These are phyloP conservation scores for Parnassius mnemosyne DNA, from an alignment of 2,888 invertebrate species.

Conservation along the genomic window DNA sequence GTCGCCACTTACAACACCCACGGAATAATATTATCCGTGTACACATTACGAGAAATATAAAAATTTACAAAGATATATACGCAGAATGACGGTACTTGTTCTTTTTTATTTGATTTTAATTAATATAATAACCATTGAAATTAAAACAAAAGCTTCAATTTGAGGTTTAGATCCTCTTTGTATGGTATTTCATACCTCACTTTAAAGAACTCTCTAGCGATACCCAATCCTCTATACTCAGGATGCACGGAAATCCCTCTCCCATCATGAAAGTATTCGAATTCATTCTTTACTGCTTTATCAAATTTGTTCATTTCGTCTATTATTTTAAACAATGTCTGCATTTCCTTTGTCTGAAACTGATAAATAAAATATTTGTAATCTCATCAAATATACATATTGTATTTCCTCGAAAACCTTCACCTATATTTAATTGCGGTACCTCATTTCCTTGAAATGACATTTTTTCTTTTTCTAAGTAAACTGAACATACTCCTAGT, in stretches of 20 bases:
- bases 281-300: conserved; percentile 29
- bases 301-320: conserved; percentile 28
- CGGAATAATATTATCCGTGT: too few species aligned
- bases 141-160: too few species aligned
- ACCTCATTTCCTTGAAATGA: conserved; percentile 29
- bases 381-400: too few species aligned
- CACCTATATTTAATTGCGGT: background rate
- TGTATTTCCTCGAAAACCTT: too few species aligned
- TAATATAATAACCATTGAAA: too few species aligned
- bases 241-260: conserved; percentile 37
- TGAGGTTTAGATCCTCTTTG: too few species aligned
- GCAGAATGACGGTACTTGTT: too few species aligned
- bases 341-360: conserved; percentile 39
- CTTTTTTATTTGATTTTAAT: too few species aligned
- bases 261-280: conserved; percentile 34
- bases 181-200: conserved; percentile 31
- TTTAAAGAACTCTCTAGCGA: conserved; percentile 37
- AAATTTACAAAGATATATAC: too few species aligned
- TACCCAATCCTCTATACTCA: conserved; percentile 37
- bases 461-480: conserved; percentile 29
- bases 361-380: conserved; percentile 12
- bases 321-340: conserved; percentile 36
- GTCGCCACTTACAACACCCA: too few species aligned
- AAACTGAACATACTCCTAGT: conserved; percentile 40
- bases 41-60: too few species aligned